phyloP scores from a whole-genome alignment of 2,113 vertebrate genomes.

The Seriola rivoliana region DNA sequence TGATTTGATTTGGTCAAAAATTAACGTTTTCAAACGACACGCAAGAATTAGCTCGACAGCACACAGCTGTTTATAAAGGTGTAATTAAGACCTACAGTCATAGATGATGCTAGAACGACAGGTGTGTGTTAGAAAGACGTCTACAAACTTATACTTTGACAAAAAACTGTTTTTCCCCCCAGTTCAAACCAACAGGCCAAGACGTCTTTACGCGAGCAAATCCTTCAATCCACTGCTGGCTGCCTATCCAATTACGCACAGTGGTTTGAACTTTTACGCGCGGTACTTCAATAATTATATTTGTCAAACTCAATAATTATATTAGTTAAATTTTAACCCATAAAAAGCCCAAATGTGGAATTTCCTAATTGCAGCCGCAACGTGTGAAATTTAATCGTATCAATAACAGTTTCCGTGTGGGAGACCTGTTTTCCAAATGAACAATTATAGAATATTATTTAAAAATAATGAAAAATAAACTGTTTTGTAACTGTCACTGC shows the following conservation, averaged over 20 bases:
- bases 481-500: neutral
- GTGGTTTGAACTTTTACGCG: neutral
- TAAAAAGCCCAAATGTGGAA: neutral
- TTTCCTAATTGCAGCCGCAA: neutral
- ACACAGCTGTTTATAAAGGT: neutral
- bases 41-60: neutral
- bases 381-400: neutral
- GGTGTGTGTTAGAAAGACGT: neutral
- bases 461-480: neutral
- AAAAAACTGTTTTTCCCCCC: too few relatives aligned
- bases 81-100: neutral
- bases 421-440: slow-evolving; percentile 1
- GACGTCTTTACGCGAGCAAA: neutral
- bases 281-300: neutral
- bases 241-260: slow-evolving; percentile 16
- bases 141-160: neutral
- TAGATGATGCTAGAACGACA: neutral
- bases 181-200: neutral
- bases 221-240: neutral
- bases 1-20: neutral
- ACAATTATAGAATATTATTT: neutral
- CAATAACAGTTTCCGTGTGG: accelerated
- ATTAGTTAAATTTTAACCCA: neutral
- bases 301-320: neutral
- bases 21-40: neutral